Percentiles rank a stretch among this genome's conserved stretches.
Evolutionary conservation across 2,113 vertebrate species (phyloP).

Genomic region (Apaloderma vittatum): DNA sequence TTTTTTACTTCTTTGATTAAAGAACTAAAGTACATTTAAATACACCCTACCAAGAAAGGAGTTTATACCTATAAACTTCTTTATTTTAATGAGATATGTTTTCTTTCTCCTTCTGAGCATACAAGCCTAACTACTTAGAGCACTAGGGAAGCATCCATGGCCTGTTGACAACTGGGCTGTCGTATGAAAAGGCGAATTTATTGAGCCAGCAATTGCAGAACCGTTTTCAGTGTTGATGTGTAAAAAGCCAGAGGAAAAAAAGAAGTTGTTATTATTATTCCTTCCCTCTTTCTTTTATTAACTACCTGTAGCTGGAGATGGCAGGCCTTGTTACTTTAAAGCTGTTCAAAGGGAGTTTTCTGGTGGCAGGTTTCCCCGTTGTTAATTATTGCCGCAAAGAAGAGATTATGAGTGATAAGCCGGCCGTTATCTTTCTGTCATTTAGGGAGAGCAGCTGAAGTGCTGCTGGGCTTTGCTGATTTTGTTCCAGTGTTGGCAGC

Average conservation of each 20-base stretch:
- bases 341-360: neutral
- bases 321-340: neutral
- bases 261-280: too few species aligned
- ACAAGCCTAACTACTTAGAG: neutral
- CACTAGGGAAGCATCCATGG: neutral
- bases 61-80: neutral
- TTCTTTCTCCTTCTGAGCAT: neutral
- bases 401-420: neutral
- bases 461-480: neutral
- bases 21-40: neutral
- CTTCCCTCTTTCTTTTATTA: too few species aligned
- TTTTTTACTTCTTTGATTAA: neutral
- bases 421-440: neutral
- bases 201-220: neutral
- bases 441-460: neutral
- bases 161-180: neutral
- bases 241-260: too few species aligned
- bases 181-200: neutral
- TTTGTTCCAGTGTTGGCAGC: neutral
- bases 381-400: constrained; percentile 6
- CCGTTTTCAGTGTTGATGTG: neutral
- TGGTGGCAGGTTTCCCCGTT: neutral
- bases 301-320: neutral
- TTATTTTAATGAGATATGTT: neutral
- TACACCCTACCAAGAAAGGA: neutral